phyloP scores from a whole-genome alignment of 2,113 vertebrate species.

The Taxidea taxus region DNA sequence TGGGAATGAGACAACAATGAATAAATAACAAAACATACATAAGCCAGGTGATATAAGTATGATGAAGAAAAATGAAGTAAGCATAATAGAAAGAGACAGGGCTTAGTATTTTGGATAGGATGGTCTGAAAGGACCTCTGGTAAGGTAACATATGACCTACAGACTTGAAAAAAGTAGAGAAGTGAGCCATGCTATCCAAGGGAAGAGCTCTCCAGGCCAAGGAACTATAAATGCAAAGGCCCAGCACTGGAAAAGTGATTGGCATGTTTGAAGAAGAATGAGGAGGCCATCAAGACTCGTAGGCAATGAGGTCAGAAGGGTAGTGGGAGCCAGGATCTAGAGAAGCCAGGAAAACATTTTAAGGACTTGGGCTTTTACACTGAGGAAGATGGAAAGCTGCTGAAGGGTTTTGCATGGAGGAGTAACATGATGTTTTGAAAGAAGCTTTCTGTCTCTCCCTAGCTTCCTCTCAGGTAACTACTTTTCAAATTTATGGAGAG shows the following conservation, averaged over 20 bases:
- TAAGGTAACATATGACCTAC: not conserved
- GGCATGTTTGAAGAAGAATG: not conserved
- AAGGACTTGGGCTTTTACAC: not conserved
- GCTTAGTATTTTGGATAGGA: not conserved
- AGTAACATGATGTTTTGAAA: not conserved
- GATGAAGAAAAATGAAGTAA: not conserved
- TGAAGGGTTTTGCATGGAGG: not conserved
- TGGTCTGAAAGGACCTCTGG: not conserved
- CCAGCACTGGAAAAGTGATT: not conserved
- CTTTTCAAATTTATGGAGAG: not conserved
- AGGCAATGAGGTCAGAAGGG: not conserved
- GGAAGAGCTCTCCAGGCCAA: not conserved
- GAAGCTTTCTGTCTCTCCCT: not conserved
- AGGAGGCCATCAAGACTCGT: not conserved
- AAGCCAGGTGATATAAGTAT: not conserved
- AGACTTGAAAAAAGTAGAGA: not conserved
- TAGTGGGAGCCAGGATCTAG: not conserved
- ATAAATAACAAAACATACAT: not conserved
- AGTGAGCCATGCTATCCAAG: not conserved
- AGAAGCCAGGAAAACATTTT: not conserved
- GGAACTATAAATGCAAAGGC: not conserved
- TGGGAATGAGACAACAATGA: not conserved
- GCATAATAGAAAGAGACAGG: not conserved
- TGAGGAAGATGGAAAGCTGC: not conserved
- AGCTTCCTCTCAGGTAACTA: not conserved